phyloP scores from a whole-genome alignment of 2,888 invertebrate species.

The Dicyrtoma fusca region DNA sequence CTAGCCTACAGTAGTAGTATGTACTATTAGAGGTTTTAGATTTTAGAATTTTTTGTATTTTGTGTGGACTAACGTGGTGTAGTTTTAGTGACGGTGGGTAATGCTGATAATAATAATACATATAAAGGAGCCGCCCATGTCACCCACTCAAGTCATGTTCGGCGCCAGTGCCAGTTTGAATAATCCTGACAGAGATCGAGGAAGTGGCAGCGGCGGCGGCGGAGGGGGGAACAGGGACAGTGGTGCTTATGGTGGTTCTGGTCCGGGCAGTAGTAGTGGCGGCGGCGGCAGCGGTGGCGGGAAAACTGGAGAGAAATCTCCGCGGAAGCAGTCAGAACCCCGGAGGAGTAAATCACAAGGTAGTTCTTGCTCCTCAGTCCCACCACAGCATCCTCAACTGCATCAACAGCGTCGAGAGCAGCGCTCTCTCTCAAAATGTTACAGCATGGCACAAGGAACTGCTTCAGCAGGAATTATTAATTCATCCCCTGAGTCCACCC shows the following conservation, averaged over 20 bases:
- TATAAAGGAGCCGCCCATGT: constrained; percentile 39
- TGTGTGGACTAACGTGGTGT: constrained; percentile 12
- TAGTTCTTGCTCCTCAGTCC: constrained; percentile 63
- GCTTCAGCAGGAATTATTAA: constrained; percentile 38
- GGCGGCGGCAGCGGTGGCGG: constrained; percentile 2
- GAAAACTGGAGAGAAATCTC: constrained; percentile 13
- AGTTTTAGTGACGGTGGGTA: constrained; percentile 10
- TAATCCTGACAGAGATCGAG: constrained; percentile 18
- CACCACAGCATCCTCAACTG: constrained; percentile 30
- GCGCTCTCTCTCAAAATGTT: constrained; percentile 77
- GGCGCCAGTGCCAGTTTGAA: constrained; percentile 32
- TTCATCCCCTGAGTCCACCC: constrained; percentile 60
- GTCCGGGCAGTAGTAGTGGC: constrained; percentile 44
- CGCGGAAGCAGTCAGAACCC: constrained; percentile 33
- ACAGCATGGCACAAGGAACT: constrained; percentile 70
- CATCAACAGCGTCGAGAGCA: constrained; percentile 50
- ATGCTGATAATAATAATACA: constrained; percentile 8
- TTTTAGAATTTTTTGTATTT: background rate
- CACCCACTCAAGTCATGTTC: constrained; percentile 38
- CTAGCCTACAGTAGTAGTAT: no score
- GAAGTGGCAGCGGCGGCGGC: constrained; percentile 9
- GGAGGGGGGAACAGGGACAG: constrained; percentile 8
- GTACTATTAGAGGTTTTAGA: no score
- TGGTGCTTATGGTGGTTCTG: constrained; percentile 47
- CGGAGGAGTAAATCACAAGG: constrained; percentile 85